Conservation (phyloP, 2,888 invertebrate species). For the Amiota minor region DNA sequence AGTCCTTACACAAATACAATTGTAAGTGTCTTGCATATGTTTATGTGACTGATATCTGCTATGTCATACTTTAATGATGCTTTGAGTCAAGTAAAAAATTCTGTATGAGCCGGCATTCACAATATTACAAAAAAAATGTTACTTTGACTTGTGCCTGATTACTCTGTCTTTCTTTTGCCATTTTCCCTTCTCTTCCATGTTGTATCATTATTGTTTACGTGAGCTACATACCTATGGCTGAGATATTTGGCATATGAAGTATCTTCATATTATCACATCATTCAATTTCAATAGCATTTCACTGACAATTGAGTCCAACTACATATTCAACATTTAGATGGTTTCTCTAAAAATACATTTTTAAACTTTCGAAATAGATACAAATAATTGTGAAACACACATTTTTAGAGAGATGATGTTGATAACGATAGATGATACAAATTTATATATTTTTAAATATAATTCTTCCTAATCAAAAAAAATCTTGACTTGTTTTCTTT, state of each 20-base stretch:
- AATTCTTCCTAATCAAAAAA: too few species aligned
- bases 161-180: not conserved
- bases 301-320: too few species aligned
- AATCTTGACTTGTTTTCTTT: too few species aligned
- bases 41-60: slow-evolving; percentile 6
- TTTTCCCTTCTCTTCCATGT: not conserved
- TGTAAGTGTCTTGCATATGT: not conserved
- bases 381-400: too few species aligned
- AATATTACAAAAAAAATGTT: not conserved
- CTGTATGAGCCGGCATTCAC: not conserved
- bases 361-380: too few species aligned
- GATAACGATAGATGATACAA: too few species aligned
- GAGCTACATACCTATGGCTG: not conserved
- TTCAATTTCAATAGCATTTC: slow-evolving; percentile 17
- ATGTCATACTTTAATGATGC: slow-evolving; percentile 5
- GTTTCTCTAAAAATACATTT: too few species aligned
- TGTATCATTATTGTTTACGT: not conserved
- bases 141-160: not conserved
- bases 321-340: too few species aligned
- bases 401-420: too few species aligned
- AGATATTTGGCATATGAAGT: not conserved
- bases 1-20: too few species aligned
- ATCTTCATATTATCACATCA: slow-evolving; percentile 23
- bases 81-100: not conserved
- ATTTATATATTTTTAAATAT: too few species aligned